These are phyloP conservation scores for Amphilophus citrinellus DNA, from an alignment of 2,113 vertebrate species.

Conservation along the genomic window DNA sequence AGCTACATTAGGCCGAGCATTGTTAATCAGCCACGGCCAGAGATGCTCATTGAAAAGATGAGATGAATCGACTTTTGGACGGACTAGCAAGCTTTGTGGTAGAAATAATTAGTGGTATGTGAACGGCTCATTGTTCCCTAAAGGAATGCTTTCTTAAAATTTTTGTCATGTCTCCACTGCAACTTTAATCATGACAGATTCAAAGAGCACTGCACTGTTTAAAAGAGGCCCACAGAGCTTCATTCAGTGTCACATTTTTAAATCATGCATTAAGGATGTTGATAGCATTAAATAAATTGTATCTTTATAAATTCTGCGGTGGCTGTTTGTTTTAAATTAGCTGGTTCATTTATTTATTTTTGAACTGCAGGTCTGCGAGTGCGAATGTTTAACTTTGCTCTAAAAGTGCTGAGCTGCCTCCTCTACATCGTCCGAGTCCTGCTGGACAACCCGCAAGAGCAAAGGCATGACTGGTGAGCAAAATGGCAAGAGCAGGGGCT, in stretches of 20 bases:
- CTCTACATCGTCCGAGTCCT: conserved; percentile 88
- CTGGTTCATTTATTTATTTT: background rate
- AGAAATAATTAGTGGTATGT: background rate
- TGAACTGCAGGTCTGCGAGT: conserved; percentile 83
- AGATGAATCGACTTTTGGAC: background rate
- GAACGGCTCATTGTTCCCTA: background rate
- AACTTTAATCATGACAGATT: background rate
- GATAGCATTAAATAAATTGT: background rate
- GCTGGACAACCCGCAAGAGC: conserved; percentile 83
- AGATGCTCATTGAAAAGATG: conserved; percentile 3
- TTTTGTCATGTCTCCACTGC: background rate
- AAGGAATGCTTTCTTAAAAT: background rate
- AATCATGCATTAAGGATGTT: background rate
- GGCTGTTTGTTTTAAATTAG: background rate
- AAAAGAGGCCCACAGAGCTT: background rate
- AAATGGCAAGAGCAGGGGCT: conserved; percentile 17
- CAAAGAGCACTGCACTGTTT: background rate
- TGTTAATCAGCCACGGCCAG: background rate
- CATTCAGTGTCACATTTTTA: background rate
- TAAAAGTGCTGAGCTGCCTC: conserved; percentile 87
- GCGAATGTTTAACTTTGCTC: conserved; percentile 87
- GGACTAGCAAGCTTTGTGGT: background rate
- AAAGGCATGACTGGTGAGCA: conserved; percentile 82
- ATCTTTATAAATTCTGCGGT: background rate
- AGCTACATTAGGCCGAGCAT: background rate